These are phyloP conservation scores for Nothoprocta perdicaria DNA, from an alignment of 2,113 vertebrate species.

Conservation along the genomic window DNA sequence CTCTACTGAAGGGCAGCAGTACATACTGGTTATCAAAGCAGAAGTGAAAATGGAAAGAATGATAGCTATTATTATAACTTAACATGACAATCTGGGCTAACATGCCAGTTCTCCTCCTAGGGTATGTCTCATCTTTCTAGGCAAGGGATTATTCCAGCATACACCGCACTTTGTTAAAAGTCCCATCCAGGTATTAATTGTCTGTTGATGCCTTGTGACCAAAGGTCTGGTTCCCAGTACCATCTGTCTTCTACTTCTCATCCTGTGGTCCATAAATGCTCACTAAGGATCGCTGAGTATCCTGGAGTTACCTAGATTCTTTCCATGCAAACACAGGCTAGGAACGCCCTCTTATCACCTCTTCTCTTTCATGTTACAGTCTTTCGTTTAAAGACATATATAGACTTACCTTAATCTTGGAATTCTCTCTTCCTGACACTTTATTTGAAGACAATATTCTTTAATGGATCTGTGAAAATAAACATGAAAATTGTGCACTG, in stretches of 20 bases:
- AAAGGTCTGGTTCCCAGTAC: not conserved
- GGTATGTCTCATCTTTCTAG: not conserved
- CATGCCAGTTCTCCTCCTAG: not conserved
- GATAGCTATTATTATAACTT: not conserved
- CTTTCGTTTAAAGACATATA: not conserved
- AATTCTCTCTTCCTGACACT: not conserved
- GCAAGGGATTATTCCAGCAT: not conserved
- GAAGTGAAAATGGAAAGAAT: not conserved
- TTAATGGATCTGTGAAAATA: not conserved
- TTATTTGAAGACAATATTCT: not conserved
- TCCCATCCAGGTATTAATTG: not conserved
- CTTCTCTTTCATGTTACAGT: not conserved
- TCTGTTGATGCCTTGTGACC: not conserved
- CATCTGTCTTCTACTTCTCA: not conserved
- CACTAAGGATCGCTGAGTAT: not conserved
- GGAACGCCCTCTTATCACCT: not conserved
- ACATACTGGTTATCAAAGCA: not conserved
- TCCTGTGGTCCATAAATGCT: not conserved
- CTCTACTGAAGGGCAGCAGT: not conserved
- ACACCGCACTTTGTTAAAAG: not conserved
- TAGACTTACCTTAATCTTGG: not conserved
- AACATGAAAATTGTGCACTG: not conserved
- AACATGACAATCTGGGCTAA: not conserved
- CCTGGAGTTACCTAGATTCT: not conserved
- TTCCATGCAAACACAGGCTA: not conserved